Evolutionary conservation across 2,888 invertebrate genomes (phyloP).

Genomic region (Xanthostigma xanthostigma): DNA sequence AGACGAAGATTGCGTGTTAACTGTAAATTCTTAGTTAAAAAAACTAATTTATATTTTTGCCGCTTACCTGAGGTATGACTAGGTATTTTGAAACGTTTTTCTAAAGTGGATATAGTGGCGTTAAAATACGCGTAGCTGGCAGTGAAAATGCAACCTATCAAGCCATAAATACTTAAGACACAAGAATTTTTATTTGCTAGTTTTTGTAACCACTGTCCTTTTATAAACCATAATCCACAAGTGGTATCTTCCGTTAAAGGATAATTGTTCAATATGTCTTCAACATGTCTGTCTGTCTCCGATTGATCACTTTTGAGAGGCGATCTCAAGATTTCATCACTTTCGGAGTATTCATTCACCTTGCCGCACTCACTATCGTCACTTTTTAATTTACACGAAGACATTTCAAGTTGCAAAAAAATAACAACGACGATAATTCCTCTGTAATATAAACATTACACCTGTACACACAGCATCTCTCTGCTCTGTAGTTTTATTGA

Average conservation of each 20-base stretch:
- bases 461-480: too few species aligned
- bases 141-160: constrained; percentile 50
- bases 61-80: constrained; percentile 47
- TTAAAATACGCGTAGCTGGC: constrained; percentile 57
- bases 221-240: constrained; percentile 47
- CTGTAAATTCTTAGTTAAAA: too few species aligned
- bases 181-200: constrained; percentile 43
- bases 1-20: too few species aligned
- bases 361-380: too few species aligned
- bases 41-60: neutral
- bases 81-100: constrained; percentile 58
- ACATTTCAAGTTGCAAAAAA: too few species aligned
- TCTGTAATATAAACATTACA: too few species aligned
- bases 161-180: constrained; percentile 45
- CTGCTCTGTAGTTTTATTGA: too few species aligned
- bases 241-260: constrained; percentile 44
- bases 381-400: too few species aligned
- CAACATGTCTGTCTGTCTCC: constrained; percentile 9
- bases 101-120: constrained; percentile 56
- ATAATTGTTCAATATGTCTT: constrained; percentile 32
- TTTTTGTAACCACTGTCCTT: constrained; percentile 40
- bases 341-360: too few species aligned
- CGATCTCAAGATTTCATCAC: too few species aligned
- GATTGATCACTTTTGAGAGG: too few species aligned
- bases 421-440: too few species aligned